Conservation (phyloP, 2,888 invertebrate species). For the Chaetogeoica ovagalla region DNA sequence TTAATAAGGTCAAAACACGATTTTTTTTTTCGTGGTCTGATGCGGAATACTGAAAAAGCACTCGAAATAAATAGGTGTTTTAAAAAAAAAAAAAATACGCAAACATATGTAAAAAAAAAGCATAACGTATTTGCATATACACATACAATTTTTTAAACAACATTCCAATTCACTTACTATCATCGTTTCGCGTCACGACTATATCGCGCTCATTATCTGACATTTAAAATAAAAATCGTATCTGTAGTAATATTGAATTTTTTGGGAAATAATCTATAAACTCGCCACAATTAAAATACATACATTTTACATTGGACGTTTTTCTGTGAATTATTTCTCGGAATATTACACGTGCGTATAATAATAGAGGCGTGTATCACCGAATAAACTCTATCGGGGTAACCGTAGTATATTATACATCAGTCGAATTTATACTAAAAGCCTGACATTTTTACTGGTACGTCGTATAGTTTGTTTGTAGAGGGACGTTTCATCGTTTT, state of each 20-base stretch:
- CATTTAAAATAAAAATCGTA: conserved; percentile 19
- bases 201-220: conserved; percentile 17
- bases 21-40: background rate
- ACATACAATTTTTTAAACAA: conserved; percentile 20
- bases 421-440: too few relatives aligned
- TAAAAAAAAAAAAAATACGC: conserved; percentile 14
- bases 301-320: too few relatives aligned
- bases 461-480: too few relatives aligned
- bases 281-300: too few relatives aligned
- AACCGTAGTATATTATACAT: too few relatives aligned
- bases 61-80: conserved; percentile 3
- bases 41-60: background rate
- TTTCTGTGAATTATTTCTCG: too few relatives aligned
- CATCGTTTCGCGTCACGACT: conserved; percentile 29
- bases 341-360: too few relatives aligned
- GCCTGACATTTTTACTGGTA: too few relatives aligned
- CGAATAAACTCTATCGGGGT: too few relatives aligned
- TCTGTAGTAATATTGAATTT: background rate
- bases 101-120: background rate
- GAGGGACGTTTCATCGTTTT: too few relatives aligned
- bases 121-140: background rate
- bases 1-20: background rate
- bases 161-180: conserved; percentile 29
- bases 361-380: too few relatives aligned
- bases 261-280: conserved; percentile 13